These are phyloP conservation scores for Ophiothrix spiculata DNA, from an alignment of 35 echinoderm and acorn worm species.

Conservation along the genomic window DNA sequence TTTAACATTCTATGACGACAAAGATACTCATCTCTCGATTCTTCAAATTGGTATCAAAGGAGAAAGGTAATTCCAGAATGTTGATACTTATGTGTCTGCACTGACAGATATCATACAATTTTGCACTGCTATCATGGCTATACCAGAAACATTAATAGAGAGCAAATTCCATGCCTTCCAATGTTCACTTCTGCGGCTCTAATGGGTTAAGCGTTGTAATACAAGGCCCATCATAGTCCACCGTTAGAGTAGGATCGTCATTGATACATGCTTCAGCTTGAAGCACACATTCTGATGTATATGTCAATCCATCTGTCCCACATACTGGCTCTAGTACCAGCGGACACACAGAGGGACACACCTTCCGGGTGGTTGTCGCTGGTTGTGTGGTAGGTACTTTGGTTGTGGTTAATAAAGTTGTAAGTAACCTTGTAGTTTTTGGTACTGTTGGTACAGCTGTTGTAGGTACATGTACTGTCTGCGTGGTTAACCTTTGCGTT, in stretches of 20 bases:
- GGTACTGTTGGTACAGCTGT: neutral
- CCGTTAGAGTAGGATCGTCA: neutral
- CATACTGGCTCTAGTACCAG: neutral
- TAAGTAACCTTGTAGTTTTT: neutral
- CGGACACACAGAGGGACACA: neutral
- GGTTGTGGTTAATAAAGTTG: neutral
- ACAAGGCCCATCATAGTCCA: neutral
- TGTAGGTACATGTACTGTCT: neutral
- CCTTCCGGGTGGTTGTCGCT: neutral
- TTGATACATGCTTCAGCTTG: neutral
- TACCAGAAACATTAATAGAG: too few species aligned
- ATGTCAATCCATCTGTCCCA: neutral
- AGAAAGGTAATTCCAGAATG: too few species aligned
- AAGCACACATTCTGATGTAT: conserved; percentile 3
- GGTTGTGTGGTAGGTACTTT: neutral
- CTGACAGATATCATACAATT: too few species aligned
- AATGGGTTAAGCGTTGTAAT: too few species aligned
- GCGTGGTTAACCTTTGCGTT: neutral
- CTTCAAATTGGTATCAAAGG: too few species aligned
- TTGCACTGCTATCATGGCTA: too few species aligned
- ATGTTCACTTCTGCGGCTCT: too few species aligned
- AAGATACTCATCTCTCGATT: too few species aligned
- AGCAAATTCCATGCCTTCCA: too few species aligned
- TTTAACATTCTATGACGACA: too few species aligned
- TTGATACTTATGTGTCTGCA: too few species aligned